These are phyloP conservation scores for Sinocyclocheilus rhinocerous DNA, from an alignment of 2,113 vertebrate species.

Conservation along the genomic window DNA sequence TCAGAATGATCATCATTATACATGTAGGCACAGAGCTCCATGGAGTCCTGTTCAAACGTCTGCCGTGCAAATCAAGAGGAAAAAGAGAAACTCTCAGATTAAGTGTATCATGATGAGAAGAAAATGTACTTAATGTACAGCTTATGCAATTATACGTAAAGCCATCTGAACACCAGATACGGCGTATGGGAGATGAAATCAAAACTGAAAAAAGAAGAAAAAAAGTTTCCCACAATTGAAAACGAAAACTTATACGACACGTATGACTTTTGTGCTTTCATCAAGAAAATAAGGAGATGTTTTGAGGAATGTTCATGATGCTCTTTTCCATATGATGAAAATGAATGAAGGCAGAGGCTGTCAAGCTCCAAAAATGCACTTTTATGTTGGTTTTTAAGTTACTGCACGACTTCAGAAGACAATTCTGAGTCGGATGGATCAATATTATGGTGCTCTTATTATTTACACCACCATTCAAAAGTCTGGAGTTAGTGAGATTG, in stretches of 20 bases:
- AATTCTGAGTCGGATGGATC: not conserved
- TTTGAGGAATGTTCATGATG: slow-evolving; percentile 13
- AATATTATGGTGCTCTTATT: not conserved
- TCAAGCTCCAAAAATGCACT: not conserved
- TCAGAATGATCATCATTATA: slow-evolving; percentile 81
- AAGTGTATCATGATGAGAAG: not conserved
- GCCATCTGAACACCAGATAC: not conserved
- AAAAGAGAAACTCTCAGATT: not conserved
- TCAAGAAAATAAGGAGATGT: not conserved
- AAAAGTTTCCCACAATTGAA: not conserved
- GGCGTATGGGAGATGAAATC: not conserved
- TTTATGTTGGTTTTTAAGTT: not conserved
- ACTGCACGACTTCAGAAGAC: not conserved
- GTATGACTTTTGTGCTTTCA: not conserved
- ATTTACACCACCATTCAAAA: not conserved
- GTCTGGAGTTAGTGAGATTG: not conserved
- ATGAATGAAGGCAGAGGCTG: not conserved
- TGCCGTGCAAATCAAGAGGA: slow-evolving; percentile 64
- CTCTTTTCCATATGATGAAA: not conserved
- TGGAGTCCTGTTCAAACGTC: slow-evolving; percentile 75
- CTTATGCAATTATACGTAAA: not conserved
- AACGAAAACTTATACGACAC: not conserved
- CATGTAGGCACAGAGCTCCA: slow-evolving; percentile 82
- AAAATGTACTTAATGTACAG: not conserved
- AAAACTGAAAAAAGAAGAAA: not conserved